phyloP scores from a whole-genome alignment of 2,797 vertebrate genomes.

The Hirundo rustica region DNA sequence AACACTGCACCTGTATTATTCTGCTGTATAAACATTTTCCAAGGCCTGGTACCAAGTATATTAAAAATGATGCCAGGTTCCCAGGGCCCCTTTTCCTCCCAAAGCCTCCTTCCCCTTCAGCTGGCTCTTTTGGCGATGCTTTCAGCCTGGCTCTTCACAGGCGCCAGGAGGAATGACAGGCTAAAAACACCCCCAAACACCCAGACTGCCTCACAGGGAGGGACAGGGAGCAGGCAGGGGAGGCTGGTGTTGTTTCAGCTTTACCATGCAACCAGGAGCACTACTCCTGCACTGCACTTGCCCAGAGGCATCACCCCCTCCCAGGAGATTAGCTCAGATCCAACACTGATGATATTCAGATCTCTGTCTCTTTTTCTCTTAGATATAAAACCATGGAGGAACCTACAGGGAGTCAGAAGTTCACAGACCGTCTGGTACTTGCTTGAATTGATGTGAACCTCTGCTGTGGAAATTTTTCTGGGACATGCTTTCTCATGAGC shows the following conservation, averaged over 20 bases:
- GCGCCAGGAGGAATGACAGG: rapidly evolving
- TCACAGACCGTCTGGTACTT: conserved; percentile 29
- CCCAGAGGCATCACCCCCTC: background rate
- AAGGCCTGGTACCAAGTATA: conserved; percentile 14
- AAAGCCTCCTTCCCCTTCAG: background rate
- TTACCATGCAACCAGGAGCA: background rate
- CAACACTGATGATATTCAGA: background rate
- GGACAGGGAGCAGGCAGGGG: background rate
- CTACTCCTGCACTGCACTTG: background rate
- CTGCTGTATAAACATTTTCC: conserved; percentile 6
- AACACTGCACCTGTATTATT: background rate
- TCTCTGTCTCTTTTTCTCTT: background rate
- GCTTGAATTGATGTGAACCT: conserved; percentile 49
- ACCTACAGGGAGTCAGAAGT: conserved; percentile 51
- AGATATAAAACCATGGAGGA: background rate
- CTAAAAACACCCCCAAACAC: background rate
- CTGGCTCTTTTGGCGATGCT: background rate
- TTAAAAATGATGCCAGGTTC: conserved; percentile 40
- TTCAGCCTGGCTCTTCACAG: background rate
- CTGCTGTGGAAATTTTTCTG: conserved; percentile 59
- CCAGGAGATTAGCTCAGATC: background rate
- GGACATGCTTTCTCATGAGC: conserved; percentile 64
- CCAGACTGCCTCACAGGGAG: background rate
- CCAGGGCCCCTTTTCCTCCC: conserved; percentile 13
- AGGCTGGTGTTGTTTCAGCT: background rate